Evolutionary conservation across 2,113 vertebrate species (phyloP).

Genomic region (Illadopsis cleaveri): DNA sequence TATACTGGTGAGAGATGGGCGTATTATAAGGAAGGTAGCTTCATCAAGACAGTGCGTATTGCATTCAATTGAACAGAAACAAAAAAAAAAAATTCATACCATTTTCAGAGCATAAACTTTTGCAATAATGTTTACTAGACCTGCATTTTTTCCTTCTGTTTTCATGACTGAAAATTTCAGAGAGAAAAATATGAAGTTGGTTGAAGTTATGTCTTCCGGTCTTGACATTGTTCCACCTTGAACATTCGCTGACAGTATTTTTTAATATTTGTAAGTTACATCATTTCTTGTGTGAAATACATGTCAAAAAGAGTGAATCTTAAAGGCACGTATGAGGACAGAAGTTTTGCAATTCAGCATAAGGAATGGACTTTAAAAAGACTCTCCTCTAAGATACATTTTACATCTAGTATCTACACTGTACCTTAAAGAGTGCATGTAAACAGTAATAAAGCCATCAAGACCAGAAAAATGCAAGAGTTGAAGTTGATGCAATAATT

Average conservation of each 20-base stretch:
- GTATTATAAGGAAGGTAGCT: neutral
- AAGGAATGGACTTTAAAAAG: neutral
- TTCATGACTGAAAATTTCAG: neutral
- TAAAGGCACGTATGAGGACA: neutral
- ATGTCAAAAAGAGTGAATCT: neutral
- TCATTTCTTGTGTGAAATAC: neutral
- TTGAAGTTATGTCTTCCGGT: neutral
- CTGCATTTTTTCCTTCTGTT: neutral
- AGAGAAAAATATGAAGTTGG: neutral
- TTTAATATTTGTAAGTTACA: neutral
- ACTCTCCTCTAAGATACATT: neutral
- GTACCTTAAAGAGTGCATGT: fast-evolving
- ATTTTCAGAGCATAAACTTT: neutral
- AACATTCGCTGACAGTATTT: neutral
- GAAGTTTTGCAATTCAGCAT: neutral
- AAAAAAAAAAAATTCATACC: neutral
- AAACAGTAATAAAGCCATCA: neutral
- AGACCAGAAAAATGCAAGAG: neutral
- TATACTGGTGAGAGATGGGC: fast-evolving
- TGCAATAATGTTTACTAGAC: neutral
- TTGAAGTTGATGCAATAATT: neutral
- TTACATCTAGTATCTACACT: neutral
- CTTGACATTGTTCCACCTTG: neutral
- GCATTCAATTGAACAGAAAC: neutral
- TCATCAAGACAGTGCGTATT: neutral